phyloP scores from a whole-genome alignment of 2,797 vertebrate genomes.

The Arnoldichthys spilopterus region DNA sequence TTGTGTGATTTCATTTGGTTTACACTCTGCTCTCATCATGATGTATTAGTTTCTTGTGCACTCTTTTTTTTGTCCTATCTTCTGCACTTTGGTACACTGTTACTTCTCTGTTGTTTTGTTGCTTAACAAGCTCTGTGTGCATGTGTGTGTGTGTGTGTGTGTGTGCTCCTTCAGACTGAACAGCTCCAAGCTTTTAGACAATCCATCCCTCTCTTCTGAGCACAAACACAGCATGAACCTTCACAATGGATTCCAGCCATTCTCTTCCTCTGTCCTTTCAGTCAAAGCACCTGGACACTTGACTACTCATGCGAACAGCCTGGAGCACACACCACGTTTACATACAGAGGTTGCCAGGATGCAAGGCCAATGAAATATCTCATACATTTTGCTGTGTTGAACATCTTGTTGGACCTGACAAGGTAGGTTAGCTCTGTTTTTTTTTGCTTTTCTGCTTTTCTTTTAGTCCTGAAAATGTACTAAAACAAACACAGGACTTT shows the following conservation, averaged over 20 bases:
- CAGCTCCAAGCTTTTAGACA: slow-evolving; percentile 39
- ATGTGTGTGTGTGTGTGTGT: neutral
- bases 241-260: slow-evolving; percentile 1
- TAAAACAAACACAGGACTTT: slow-evolving; percentile 43
- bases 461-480: slow-evolving; percentile 22
- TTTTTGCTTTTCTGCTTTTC: neutral
- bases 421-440: too few species aligned
- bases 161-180: slow-evolving; percentile 15
- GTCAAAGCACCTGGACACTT: slow-evolving; percentile 18
- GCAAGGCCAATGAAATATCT: neutral
- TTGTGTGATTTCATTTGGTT: neutral
- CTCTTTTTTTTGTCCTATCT: too few species aligned
- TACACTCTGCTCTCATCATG: neutral
- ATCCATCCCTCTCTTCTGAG: slow-evolving; percentile 26
- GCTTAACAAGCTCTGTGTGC: slow-evolving; percentile 3
- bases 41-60: neutral
- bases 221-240: slow-evolving; percentile 25
- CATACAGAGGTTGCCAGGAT: neutral
- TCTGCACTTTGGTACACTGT: neutral
- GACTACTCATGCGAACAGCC: slow-evolving; percentile 7
- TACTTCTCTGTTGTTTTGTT: neutral
- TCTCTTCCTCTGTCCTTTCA: neutral
- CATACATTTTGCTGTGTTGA: too few species aligned
- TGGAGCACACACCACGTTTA: neutral
- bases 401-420: neutral